Evolutionary conservation across 2,888 invertebrate species (phyloP).

Genomic region (Homarus gammarus): DNA sequence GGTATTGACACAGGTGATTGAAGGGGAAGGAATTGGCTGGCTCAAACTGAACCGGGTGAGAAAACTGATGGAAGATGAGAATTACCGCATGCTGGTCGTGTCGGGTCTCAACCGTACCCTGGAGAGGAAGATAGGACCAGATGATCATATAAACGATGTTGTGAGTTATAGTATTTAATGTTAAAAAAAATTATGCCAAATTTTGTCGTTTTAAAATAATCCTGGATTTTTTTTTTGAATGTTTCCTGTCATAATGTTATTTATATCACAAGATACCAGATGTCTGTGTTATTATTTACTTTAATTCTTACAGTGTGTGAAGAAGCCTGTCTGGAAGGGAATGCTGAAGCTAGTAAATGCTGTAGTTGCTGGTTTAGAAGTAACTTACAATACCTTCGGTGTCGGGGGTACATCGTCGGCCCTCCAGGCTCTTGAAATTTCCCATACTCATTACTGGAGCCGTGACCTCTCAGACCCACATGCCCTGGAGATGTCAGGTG

Average conservation of each 20-base stretch:
- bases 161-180: conserved; percentile 83
- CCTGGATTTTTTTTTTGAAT: neutral
- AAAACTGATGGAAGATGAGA: conserved; percentile 99
- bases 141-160: conserved; percentile 98
- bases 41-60: conserved; percentile 93
- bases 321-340: conserved; percentile 96
- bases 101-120: conserved; percentile 96
- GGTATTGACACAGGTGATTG: conserved; percentile 89
- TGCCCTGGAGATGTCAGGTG: conserved; percentile 78
- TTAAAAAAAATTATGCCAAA: no score
- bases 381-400: conserved; percentile 94
- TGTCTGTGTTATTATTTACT: neutral
- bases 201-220: neutral
- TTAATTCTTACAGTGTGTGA: conserved; percentile 85
- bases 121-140: conserved; percentile 94
- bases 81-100: conserved; percentile 96
- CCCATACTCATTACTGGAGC: conserved; percentile 98
- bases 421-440: conserved; percentile 97
- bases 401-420: conserved; percentile 95
- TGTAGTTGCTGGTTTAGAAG: conserved; percentile 93
- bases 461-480: conserved; percentile 85
- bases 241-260: neutral
- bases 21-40: conserved; percentile 98
- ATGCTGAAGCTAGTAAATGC: conserved; percentile 95
- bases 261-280: neutral